Evolutionary conservation across 2,797 vertebrate species (phyloP).

Genomic region (Acropternis orthonyx): DNA sequence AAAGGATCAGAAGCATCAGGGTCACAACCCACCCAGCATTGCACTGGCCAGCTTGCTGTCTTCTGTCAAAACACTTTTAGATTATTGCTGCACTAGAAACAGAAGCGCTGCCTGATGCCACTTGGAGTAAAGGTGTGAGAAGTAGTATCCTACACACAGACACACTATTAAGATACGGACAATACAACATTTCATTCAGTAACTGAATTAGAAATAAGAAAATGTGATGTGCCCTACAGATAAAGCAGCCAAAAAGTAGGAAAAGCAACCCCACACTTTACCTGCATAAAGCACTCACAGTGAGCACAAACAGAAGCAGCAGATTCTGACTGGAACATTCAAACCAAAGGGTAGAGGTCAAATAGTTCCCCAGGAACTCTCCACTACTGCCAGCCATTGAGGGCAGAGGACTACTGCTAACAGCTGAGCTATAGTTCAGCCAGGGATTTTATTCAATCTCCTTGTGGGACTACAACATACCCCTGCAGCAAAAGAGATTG

Average conservation of each 20-base stretch:
- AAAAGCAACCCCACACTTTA: conserved; percentile 67
- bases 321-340: conserved; percentile 68
- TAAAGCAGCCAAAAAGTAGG: conserved; percentile 53
- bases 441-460: conserved; percentile 65
- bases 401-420: conserved; percentile 67
- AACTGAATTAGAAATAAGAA: conserved; percentile 34
- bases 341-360: conserved; percentile 63
- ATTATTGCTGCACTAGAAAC: background rate
- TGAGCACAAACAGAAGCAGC: conserved; percentile 69
- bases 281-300: conserved; percentile 69
- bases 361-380: conserved; percentile 66
- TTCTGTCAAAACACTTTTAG: background rate
- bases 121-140: background rate
- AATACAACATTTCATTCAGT: conserved; percentile 25
- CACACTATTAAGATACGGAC: background rate
- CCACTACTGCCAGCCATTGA: conserved; percentile 65
- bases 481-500: conserved; percentile 67
- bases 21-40: background rate
- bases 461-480: conserved; percentile 66
- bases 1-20: background rate
- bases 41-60: background rate
- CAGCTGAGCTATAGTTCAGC: conserved; percentile 69
- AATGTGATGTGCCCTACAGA: conserved; percentile 44
- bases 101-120: background rate
- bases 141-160: conserved; percentile 25